Base-by-base conservation (phyloP, 2,888 invertebrate genomes). In the Aethes cnicana region DNA sequence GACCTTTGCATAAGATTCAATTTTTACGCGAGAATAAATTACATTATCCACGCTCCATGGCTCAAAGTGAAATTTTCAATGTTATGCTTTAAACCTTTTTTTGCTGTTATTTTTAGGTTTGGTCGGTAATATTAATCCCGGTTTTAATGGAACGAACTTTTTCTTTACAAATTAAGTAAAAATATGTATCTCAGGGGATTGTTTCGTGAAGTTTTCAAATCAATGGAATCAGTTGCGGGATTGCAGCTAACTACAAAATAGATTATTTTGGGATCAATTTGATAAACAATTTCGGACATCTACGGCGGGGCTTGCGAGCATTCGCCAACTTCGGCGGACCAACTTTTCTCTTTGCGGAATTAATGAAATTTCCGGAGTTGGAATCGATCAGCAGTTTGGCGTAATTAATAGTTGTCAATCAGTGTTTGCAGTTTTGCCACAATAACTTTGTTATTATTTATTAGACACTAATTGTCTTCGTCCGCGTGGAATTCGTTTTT, bases 331-430 rank as follows among this genome's bases (percentile, higher is more conserved):
- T 70, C 54, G 30, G 33, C 59, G 47, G 54, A 17, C 55, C 52
- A 66, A 72, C 71, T 73, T 74, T 64, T 63, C 62, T 64, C 62
- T 71, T 69, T 61, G 59, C 57, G 52, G 66, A 67, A 71, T 72
- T 75, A 72, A 77, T 77, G 67, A 73, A 78, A 74, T 76, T 74
- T 67, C 62, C 59, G 59, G 59, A 59, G 58, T 62, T 57, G 32
- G 54, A 25, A 30, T 18, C 52, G 44, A 46, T 46, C 25, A 18
- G 8, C 26, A 39, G 32, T 39, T 43, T 44, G 41, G 44, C 30
- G 23, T 39, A 52, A 46, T 46, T 39, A 46, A 53, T 60, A 53
- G 53, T 57, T 54, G 43, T 37, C 42, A 52, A 54, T 55, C 52
- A 55, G 28, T 3, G 11, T 11, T 33, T 42, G 23, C 8, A 44